Percentiles rank a stretch among this genome's conserved stretches.
Evolutionary conservation across 1,140 invertebrate species (phyloP).

Genomic region (Lepidurus arcticus): DNA sequence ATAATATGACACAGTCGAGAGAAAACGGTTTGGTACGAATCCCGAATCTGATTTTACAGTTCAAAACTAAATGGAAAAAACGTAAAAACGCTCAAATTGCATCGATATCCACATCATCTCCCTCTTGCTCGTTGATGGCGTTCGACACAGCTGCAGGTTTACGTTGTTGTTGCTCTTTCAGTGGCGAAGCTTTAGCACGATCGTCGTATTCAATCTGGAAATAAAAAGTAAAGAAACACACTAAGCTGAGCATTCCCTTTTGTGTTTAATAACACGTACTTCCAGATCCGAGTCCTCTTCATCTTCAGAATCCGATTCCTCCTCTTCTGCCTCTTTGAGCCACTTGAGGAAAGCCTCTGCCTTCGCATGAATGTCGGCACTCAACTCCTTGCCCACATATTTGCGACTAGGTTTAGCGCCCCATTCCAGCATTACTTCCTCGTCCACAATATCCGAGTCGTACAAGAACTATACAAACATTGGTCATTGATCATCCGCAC

Average conservation of each 20-base stretch:
- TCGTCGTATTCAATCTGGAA: constrained; percentile 75
- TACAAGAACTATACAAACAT: constrained; percentile 68
- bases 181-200: constrained; percentile 65
- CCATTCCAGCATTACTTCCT: constrained; percentile 91
- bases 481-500: not conserved
- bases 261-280: constrained; percentile 42
- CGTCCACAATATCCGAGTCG: constrained; percentile 89
- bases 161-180: constrained; percentile 55
- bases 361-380: constrained; percentile 84
- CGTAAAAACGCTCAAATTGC: constrained; percentile 61
- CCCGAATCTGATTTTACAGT: constrained; percentile 5
- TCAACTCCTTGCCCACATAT: constrained; percentile 84
- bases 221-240: not conserved
- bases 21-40: not conserved
- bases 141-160: constrained; percentile 40
- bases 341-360: constrained; percentile 92
- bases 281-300: constrained; percentile 64
- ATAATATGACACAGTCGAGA: not conserved
- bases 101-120: constrained; percentile 81
- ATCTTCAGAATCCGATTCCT: constrained; percentile 65
- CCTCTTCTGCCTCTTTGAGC: constrained; percentile 94
- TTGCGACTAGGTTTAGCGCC: constrained; percentile 88
- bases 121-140: constrained; percentile 49
- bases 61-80: not conserved
- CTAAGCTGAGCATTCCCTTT: not conserved